Evolutionary conservation across 2,888 invertebrate genomes (phyloP).

Genomic region (Leuctra nigra): DNA sequence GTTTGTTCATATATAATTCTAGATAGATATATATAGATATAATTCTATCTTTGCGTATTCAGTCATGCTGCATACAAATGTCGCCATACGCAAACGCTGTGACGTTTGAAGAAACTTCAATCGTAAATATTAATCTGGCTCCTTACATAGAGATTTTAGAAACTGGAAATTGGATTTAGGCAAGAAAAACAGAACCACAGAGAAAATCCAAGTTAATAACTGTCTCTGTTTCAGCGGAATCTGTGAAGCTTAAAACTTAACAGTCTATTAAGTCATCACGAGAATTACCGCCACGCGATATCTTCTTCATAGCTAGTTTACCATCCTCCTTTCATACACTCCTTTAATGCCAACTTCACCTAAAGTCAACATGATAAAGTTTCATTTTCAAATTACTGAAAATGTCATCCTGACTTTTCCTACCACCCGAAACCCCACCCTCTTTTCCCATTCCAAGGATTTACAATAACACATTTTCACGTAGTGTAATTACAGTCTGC

Average conservation of each 20-base stretch:
- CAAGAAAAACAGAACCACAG: not conserved
- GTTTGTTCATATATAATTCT: too few species aligned
- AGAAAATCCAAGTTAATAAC: not conserved
- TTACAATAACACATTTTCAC: not conserved
- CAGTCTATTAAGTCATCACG: not conserved
- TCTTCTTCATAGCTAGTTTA: not conserved
- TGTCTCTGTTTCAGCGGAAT: too few species aligned
- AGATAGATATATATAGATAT: too few species aligned
- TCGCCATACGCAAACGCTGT: too few species aligned
- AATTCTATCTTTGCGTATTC: too few species aligned
- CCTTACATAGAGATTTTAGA: too few species aligned
- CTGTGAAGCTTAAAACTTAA: not conserved
- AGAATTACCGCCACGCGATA: not conserved
- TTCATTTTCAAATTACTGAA: not conserved
- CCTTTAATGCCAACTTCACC: not conserved
- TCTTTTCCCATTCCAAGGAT: not conserved
- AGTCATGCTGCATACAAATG: too few species aligned
- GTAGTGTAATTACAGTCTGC: not conserved
- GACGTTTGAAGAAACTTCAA: too few species aligned
- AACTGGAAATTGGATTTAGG: not conserved
- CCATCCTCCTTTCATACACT: not conserved
- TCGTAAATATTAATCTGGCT: too few species aligned
- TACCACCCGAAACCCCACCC: too few species aligned
- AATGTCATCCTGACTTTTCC: not conserved
- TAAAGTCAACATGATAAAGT: not conserved